Evolutionary conservation across 1,140 invertebrate genomes (phyloP), one percentile per base, ranked within the genome.

Genomic region (Triops longicaudatus): DNA sequence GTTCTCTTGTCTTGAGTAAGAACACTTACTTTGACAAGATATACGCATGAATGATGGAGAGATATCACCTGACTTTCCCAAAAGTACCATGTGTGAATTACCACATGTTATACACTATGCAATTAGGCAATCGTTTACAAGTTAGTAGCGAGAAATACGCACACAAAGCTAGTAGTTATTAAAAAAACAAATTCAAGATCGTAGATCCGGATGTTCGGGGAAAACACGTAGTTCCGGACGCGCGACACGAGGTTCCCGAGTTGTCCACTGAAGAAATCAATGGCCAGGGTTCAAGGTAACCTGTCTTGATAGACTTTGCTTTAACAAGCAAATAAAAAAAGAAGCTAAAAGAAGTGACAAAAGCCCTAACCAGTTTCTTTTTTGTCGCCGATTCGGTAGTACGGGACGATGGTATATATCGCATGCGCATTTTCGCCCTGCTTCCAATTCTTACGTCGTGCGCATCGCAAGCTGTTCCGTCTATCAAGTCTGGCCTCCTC

Each of bases 261-360:
- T 63, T 22, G 50, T 22, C 50, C 22, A 6, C 22, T 63, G 50
- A n/a, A 63, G 22, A 63, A 63, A 63, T 63, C 50, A 63, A 63
- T 63, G 50, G 50, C 50, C 50, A 63, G 50, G 50, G 50, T 63
- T 63, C 50, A 63, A 63, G 50, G 50, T 63, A 63, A 22, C 50
- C 50, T 63, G 22, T 63, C 50, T 63, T 63, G 50, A 63, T 14
- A 63, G 22, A 17, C 22, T 22, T 63, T 63, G 22, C 50, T 63
- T 63, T 17, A 63, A 5, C 14, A 7, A 63, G 50, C 10, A 63
- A 22, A 63, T n/a, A 17, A 63, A 63, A 22, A 22, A 63, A 63
- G 17, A 63, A 63, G 5, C 0, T 5, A 63, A 63, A 14, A 63
- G 17, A 63, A 37, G 31, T 2, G 50, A 63, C n/a, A 63, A 22